A percentile compares a stretch with the other conserved stretches of the same genome.
Evolutionary conservation across 2,888 invertebrate genomes (phyloP).

Genomic region (Lithodes maja): DNA sequence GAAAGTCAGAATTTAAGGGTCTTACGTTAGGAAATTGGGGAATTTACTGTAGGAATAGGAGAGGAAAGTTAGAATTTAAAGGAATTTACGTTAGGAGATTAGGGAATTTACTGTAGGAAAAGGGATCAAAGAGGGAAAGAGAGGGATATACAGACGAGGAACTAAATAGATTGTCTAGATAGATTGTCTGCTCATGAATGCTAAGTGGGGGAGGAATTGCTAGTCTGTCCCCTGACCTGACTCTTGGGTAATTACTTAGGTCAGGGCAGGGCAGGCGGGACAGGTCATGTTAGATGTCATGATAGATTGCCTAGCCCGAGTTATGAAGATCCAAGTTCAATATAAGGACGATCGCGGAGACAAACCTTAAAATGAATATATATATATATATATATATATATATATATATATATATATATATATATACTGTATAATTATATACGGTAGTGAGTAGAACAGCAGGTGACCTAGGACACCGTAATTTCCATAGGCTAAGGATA

Average conservation of each 20-base stretch:
- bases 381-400: too few relatives aligned
- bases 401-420: too few relatives aligned
- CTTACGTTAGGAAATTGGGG: not conserved
- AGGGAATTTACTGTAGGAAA: too few relatives aligned
- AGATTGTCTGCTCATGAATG: conserved; percentile 43
- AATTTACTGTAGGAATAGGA: not conserved
- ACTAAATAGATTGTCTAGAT: not conserved
- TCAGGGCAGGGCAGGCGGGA: not conserved
- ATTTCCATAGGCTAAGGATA: too few relatives aligned
- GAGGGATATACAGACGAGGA: not conserved
- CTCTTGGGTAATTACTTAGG: conserved; percentile 35
- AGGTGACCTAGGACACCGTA: too few relatives aligned
- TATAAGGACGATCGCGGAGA: too few relatives aligned
- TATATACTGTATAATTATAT: too few relatives aligned
- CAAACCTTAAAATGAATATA: too few relatives aligned
- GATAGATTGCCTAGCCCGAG: too few relatives aligned
- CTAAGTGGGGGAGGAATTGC: conserved; percentile 46
- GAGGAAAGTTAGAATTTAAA: not conserved
- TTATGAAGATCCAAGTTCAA: too few relatives aligned
- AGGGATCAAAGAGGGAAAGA: not conserved
- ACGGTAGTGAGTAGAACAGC: too few relatives aligned
- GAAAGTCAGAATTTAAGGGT: too few relatives aligned
- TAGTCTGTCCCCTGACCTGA: conserved; percentile 31
- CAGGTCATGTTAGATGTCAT: not conserved
- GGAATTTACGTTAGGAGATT: not conserved